Base-by-base conservation (phyloP, 2,888 invertebrate species). In the Drosophila meridionalis region DNA sequence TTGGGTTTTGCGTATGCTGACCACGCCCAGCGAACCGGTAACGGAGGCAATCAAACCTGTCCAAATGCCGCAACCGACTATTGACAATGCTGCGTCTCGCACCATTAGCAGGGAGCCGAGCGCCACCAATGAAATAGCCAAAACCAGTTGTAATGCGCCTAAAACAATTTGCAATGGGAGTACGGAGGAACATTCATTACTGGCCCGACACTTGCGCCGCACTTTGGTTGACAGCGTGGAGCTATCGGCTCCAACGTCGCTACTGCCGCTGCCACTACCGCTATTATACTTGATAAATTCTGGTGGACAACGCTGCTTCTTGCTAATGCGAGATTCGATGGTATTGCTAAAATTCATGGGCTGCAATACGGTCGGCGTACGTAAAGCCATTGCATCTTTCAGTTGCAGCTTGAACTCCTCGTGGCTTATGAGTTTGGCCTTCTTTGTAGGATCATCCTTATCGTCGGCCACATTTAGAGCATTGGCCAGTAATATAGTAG, bases 61-160 rank as follows among this genome's bases (percentile, higher is more conserved):
- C 93, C 93, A 93, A 77, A 93, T 90, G 30, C 93, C 93, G 72
- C 92, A 91, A 20, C 93, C 92, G 59, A 92, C 88, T 59, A 91
- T 90, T 32, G 93, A 88, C 52, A 93, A 72, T 45, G 93, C 86
- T 36, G 93, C 92, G 69, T 91, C 92, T 32, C 93, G 91, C 5
- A 92, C 93, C 61, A 93, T 85, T 53, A 93, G 68, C 70, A 93
- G 75, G 14, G 93, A 91, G 38, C 93, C 93, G 7, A 93, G 81
- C 14, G 93, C 92, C 50, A 92, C 92, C 72, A 93, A 76, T 11
- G 91, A 87, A 20, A 93, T 84, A 76, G 93, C 91, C 74, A 93
- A 70, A 43, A 93, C 70, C 66, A 93, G 74, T 79, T 93, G 93
- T 47, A 93, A 61, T 11, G 91, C 87, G 55, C 93, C 93, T 47